Conservation (phyloP, 2,113 vertebrate genomes). For the Tautogolabrus adspersus region DNA sequence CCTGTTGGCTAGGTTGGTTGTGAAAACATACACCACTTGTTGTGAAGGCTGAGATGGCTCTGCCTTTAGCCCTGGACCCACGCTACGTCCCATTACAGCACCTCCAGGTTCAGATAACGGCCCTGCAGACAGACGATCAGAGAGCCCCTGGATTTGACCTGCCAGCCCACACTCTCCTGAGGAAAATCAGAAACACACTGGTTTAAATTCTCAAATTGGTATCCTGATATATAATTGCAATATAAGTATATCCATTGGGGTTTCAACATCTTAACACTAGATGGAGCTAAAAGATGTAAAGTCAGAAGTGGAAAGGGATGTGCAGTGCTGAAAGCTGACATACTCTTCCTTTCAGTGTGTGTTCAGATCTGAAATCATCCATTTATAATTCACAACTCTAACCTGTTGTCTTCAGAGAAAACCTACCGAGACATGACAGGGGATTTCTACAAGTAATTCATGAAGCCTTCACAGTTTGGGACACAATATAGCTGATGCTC, state of each 20-base stretch:
- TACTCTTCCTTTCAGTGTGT: conserved; percentile 30
- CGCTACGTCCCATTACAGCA: conserved; percentile 78
- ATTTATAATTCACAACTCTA: conserved; percentile 19
- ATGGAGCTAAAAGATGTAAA: conserved; percentile 67
- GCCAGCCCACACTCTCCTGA: conserved; percentile 88
- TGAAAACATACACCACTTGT: conserved; percentile 96
- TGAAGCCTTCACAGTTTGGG: background rate
- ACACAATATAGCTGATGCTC: conserved; percentile 18
- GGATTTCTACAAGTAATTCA: conserved; percentile 12
- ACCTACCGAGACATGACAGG: background rate
- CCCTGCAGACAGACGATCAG: conserved; percentile 86
- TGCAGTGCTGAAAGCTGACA: background rate
- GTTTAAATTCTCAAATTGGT: background rate
- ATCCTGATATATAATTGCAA: background rate
- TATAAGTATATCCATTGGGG: background rate
- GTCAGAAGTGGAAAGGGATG: background rate
- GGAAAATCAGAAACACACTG: conserved; percentile 4
- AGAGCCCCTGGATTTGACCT: conserved; percentile 84
- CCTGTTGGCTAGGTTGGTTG: conserved; percentile 96
- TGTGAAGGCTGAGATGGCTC: conserved; percentile 86
- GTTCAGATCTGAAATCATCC: conserved; percentile 25
- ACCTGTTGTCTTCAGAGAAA: conserved; percentile 13
- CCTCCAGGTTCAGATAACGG: conserved; percentile 82
- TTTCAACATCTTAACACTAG: conserved; percentile 64
- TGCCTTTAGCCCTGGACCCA: conserved; percentile 78